Conservation (phyloP, 2,888 invertebrate genomes). For the Tetanocera ferruginea region DNA sequence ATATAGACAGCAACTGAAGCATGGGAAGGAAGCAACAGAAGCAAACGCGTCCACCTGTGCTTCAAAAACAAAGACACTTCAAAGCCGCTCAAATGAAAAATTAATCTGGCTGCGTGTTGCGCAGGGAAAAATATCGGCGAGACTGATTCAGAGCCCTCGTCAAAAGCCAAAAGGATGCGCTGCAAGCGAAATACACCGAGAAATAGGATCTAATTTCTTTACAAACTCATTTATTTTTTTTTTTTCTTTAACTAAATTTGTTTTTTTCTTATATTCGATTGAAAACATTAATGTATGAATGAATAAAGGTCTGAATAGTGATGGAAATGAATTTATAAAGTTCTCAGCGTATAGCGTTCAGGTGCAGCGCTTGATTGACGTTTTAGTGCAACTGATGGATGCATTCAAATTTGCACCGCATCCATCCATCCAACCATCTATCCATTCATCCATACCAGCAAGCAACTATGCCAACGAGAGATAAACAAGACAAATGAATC, state of each 20-base stretch:
- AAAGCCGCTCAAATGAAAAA: conserved; percentile 46
- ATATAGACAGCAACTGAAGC: conserved; percentile 42
- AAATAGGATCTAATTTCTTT: conserved; percentile 66
- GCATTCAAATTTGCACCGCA: conserved; percentile 33
- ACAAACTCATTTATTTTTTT: conserved; percentile 42
- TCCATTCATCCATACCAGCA: background rate
- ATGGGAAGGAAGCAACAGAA: background rate
- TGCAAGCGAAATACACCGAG: conserved; percentile 33
- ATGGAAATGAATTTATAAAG: conserved; percentile 48
- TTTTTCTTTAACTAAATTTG: background rate
- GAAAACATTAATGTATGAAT: conserved; percentile 6
- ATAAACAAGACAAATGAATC: conserved; percentile 58
- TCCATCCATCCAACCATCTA: conserved; percentile 12
- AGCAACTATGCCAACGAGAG: conserved; percentile 1
- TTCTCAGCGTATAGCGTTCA: conserved; percentile 39
- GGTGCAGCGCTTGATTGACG: conserved; percentile 52
- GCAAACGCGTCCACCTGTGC: background rate
- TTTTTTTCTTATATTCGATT: background rate
- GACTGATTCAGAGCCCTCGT: conserved; percentile 35
- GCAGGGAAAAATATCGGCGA: background rate
- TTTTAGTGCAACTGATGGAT: conserved; percentile 45
- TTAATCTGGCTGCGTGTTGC: conserved; percentile 35
- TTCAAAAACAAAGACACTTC: background rate
- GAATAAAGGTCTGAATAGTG: conserved; percentile 3
- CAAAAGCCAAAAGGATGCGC: conserved; percentile 12